Percentiles rank a stretch among this genome's conserved stretches.
Evolutionary conservation across 2,113 vertebrate genomes (phyloP).

Genomic region (Sinosuthora webbiana): DNA sequence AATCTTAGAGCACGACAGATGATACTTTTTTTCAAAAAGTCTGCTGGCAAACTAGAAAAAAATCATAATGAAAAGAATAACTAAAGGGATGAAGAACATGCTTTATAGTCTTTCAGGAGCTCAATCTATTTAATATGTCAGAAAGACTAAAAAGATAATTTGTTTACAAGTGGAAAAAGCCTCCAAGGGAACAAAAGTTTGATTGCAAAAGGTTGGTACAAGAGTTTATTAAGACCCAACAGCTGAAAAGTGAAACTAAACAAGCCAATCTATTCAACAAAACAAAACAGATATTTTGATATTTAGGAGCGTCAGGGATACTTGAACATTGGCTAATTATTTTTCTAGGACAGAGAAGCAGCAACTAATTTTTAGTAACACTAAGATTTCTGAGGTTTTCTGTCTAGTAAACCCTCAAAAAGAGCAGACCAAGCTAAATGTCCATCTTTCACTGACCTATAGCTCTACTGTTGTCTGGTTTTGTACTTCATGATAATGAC

Average conservation of each 20-base stretch:
- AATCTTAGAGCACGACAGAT: background rate
- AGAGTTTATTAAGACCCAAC: background rate
- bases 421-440: background rate
- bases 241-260: background rate
- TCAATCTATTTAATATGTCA: background rate
- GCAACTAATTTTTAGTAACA: background rate
- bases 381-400: background rate
- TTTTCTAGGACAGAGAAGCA: background rate
- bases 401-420: background rate
- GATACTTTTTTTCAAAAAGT: background rate
- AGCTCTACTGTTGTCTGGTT: background rate
- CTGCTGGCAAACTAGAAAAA: background rate
- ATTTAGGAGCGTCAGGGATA: background rate
- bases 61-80: background rate
- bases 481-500: background rate
- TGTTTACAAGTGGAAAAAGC: background rate
- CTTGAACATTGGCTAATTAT: background rate
- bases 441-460: background rate
- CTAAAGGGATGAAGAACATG: background rate
- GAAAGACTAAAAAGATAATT: background rate
- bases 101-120: background rate
- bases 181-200: background rate
- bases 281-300: background rate
- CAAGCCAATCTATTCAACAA: background rate
- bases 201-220: background rate